Conservation (phyloP, 2,797 vertebrate species). For the Myripristis murdjan region DNA sequence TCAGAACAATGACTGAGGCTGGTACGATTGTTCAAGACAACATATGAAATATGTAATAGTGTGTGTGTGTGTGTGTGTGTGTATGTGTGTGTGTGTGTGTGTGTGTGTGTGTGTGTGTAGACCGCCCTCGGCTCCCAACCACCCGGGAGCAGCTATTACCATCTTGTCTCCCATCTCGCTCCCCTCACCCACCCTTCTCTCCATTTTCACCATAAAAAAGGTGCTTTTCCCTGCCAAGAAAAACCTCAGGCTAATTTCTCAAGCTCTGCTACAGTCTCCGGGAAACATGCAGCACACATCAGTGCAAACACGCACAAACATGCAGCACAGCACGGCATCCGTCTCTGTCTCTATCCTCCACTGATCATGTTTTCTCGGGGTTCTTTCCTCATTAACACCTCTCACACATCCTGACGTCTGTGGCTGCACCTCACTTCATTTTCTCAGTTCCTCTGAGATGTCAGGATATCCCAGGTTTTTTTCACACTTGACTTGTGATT, state of each 20-base stretch:
- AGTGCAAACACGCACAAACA: conserved; percentile 1
- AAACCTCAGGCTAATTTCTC: conserved; percentile 19
- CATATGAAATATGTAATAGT: conserved; percentile 57
- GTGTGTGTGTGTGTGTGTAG: conserved; percentile 9
- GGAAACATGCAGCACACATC: neutral
- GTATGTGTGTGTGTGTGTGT: conserved; percentile 4
- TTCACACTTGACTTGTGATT: too few relatives aligned
- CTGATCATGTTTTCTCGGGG: conserved; percentile 4
- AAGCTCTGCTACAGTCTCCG: conserved; percentile 14
- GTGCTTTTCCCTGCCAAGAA: conserved; percentile 15
- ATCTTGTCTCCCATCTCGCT: conserved; percentile 7
- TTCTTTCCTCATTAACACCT: conserved; percentile 46
- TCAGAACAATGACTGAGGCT: conserved; percentile 18
- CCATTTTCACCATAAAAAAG: conserved; percentile 31
- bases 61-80: conserved; percentile 22
- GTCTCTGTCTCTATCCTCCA: neutral
- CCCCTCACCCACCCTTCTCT: neutral
- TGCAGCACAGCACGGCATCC: neutral
- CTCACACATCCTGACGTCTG: conserved; percentile 37
- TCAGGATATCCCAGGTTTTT: neutral
- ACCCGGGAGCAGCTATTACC: conserved; percentile 1
- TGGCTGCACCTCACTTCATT: conserved; percentile 1
- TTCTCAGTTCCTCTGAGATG: neutral
- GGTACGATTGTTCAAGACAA: conserved; percentile 30
- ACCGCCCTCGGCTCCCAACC: conserved; percentile 6